Evolutionary conservation across 2,113 vertebrate genomes (phyloP).

Genomic region (Chlorodrepanis virens): DNA sequence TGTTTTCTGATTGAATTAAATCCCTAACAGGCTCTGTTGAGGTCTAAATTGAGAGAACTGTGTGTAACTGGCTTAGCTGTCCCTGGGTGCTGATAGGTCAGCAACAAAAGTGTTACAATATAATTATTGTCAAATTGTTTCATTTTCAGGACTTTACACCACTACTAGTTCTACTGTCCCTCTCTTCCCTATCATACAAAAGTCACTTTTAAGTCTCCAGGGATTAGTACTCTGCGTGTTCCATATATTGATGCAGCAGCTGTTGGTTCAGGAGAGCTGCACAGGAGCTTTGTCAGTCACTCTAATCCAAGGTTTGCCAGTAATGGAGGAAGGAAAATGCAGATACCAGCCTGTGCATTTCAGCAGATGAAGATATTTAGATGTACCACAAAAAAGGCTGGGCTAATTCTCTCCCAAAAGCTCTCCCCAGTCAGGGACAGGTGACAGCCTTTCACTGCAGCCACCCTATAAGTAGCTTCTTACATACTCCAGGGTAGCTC

Average conservation of each 20-base stretch:
- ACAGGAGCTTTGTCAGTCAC: not conserved
- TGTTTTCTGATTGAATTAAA: constrained; percentile 27
- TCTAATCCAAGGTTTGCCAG: not conserved
- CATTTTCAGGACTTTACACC: not conserved
- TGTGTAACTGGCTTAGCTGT: not conserved
- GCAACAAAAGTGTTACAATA: not conserved
- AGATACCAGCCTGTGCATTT: not conserved
- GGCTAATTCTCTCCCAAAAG: not conserved
- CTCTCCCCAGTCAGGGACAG: not conserved
- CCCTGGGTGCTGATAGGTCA: not conserved
- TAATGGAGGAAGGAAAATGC: not conserved
- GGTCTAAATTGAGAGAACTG: not conserved
- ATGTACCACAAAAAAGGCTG: not conserved
- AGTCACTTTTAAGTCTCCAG: not conserved
- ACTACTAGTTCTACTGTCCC: not conserved
- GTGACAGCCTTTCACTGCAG: not conserved
- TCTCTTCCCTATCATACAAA: not conserved
- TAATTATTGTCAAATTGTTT: not conserved
- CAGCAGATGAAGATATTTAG: not conserved
- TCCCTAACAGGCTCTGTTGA: not conserved
- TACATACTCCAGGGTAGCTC: not conserved
- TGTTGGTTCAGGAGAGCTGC: not conserved
- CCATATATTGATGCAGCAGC: not conserved
- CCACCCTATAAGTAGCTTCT: not conserved
- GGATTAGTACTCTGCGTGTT: not conserved